Evolutionary conservation across 2,888 invertebrate species (phyloP).

Genomic region (Agrotis puta): DNA sequence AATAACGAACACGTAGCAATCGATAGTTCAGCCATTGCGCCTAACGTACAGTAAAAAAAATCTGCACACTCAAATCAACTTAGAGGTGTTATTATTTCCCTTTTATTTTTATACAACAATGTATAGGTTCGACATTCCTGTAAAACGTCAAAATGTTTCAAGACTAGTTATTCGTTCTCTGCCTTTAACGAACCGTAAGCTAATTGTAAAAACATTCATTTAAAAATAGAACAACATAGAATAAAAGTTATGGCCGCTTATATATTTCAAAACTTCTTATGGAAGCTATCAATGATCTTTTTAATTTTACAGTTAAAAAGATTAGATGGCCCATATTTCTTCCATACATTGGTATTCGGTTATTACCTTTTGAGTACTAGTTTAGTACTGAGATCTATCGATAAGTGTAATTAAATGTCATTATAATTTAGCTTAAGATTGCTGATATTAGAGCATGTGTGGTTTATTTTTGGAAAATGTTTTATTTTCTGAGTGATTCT

Average conservation of each 20-base stretch:
- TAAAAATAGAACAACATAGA: constrained; percentile 36
- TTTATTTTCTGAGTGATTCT: neutral
- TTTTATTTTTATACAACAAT: too few species aligned
- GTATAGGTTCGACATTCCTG: too few species aligned
- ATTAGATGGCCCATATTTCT: constrained; percentile 28
- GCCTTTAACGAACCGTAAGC: constrained; percentile 12
- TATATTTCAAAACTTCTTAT: constrained; percentile 33
- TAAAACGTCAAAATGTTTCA: too few species aligned
- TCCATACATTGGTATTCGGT: constrained; percentile 8
- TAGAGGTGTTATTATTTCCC: too few species aligned
- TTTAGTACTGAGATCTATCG: constrained; percentile 36
- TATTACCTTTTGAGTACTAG: constrained; percentile 14
- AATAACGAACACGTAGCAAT: too few species aligned
- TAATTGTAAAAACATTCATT: constrained; percentile 7
- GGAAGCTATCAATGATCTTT: constrained; percentile 53
- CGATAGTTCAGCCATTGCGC: too few species aligned
- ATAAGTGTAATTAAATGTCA: constrained; percentile 48
- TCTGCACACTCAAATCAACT: too few species aligned
- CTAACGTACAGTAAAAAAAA: too few species aligned
- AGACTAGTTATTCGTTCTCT: too few species aligned
- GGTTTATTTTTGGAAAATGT: constrained; percentile 12
- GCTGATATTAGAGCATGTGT: constrained; percentile 9
- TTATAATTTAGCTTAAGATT: constrained; percentile 29
- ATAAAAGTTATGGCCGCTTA: constrained; percentile 38
- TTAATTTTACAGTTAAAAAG: constrained; percentile 30